Evolutionary conservation across 1,140 invertebrate genomes (phyloP), one percentile per base, ranked within the genome.

Genomic region (Drosophila nannoptera): DNA sequence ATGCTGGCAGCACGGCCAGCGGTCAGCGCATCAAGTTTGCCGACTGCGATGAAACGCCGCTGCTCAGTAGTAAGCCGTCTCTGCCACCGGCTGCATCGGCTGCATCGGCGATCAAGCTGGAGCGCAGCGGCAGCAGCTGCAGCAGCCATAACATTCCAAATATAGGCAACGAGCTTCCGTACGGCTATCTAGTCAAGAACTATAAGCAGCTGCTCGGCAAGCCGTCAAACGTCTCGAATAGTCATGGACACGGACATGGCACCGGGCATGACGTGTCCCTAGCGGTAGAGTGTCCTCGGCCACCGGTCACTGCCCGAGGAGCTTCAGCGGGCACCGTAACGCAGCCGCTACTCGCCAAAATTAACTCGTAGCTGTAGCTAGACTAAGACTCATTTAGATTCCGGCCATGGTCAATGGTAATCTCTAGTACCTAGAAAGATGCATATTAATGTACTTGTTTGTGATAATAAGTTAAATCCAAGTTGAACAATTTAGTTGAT

Each of bases 381-480:
- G 22, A 55, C 42, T 62, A 36, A 61, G 64, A 69, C 49, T 40
- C 40, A 52, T 40, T 56, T 36, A 36, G 35, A 36, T 2, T 12
- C 12, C n/a, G 7, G 14, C 40, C 40, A 7, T 43, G 14, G 14
- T 14, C 7, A 5, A 49, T 60, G 9, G 11, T n/a, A 16, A 35
- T 12, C 31, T 59, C 35, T 61, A 61, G 60, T 73, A 69, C 54
- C 64, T 73, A 70, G 53, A 56, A 67, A 71, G 56, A 67, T 75
- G 73, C 76, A 77, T 75, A 80, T 80, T 86, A 86, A 65, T 84
- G 70, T 86, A 86, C 77, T 84, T 78, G 67, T 84, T 81, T 84
- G 81, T 84, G 81, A 84, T 82, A 82, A 78, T 82, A 78, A 66
- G 65, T 84, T 83, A 83, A 83, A 75, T 59, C 75, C 78, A 69